phyloP scores from a whole-genome alignment of 1,140 invertebrate species.

The Solenopsis invicta region DNA sequence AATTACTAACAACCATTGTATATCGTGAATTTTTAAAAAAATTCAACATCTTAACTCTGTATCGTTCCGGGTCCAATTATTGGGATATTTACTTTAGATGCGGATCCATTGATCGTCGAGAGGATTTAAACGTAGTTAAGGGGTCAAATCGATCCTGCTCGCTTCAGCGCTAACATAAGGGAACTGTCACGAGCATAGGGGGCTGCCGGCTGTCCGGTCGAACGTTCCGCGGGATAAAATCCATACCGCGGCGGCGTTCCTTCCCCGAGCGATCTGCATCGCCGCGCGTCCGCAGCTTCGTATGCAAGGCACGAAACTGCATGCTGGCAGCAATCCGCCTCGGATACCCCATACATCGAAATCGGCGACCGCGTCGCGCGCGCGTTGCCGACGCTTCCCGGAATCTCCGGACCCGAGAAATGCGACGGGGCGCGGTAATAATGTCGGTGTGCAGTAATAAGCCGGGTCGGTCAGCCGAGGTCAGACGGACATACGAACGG shows the following conservation, averaged over 20 bases:
- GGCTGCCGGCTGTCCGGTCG: constrained; percentile 2
- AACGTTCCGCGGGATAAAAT: constrained; percentile 55
- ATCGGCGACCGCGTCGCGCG: constrained; percentile 56
- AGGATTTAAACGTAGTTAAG: neutral
- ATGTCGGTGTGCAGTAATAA: constrained; percentile 74
- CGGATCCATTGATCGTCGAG: neutral
- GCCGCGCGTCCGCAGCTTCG: constrained; percentile 32
- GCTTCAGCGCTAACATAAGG: neutral
- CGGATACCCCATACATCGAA: constrained; percentile 63
- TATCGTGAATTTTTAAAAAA: too few relatives aligned
- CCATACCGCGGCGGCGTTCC: constrained; percentile 48
- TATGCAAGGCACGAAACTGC: constrained; percentile 61
- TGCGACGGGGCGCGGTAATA: constrained; percentile 73
- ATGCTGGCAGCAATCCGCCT: constrained; percentile 56
- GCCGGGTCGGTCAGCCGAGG: constrained; percentile 57
- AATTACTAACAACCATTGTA: too few relatives aligned
- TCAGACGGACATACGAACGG: constrained; percentile 53
- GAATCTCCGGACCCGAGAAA: constrained; percentile 74
- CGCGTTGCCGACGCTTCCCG: constrained; percentile 70
- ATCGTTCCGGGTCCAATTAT: too few relatives aligned
- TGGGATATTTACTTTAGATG: neutral
- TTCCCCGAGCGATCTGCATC: constrained; percentile 47
- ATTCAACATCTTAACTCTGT: too few relatives aligned
- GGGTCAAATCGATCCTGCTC: constrained; percentile 10
- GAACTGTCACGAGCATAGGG: neutral